Percentiles rank a stretch among this genome's conserved stretches.
Evolutionary conservation across 2,888 invertebrate genomes (phyloP).

Genomic region (Gnatocerus cornutus): DNA sequence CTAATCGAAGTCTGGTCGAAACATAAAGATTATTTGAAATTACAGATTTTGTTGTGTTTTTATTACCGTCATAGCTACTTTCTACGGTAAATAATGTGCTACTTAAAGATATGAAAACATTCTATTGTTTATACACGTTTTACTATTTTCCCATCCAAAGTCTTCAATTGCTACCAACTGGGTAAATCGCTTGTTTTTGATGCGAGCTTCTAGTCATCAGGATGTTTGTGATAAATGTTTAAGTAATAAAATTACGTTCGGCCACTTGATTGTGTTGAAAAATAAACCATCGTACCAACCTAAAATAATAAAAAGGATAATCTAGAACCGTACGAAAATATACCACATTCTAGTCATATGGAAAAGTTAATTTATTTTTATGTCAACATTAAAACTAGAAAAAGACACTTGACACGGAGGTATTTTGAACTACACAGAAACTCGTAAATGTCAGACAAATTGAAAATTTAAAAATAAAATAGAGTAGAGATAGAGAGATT

Average conservation of each 20-base stretch:
- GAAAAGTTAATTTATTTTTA: not conserved
- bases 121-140: no score
- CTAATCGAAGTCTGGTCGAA: no score
- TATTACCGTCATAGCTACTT: no score
- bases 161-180: slow-evolving; percentile 23
- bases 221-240: slow-evolving; percentile 31
- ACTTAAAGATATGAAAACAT: no score
- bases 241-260: slow-evolving; percentile 33
- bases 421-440: not conserved
- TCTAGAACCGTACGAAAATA: slow-evolving; percentile 21
- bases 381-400: not conserved
- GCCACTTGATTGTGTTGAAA: slow-evolving; percentile 24
- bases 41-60: no score
- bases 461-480: not conserved
- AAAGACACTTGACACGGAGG: not conserved
- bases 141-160: not conserved
- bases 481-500: no score
- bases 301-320: slow-evolving; percentile 27
- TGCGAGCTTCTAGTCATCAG: slow-evolving; percentile 5
- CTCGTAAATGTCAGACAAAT: not conserved
- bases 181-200: slow-evolving; percentile 16
- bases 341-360: slow-evolving; percentile 16
- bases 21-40: no score
- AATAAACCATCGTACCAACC: slow-evolving; percentile 21
- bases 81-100: no score